Evolutionary conservation across 2,797 vertebrate species (phyloP), one percentile per base, ranked within the genome.

Genomic region (Pseudochaenichthys georgianus): DNA sequence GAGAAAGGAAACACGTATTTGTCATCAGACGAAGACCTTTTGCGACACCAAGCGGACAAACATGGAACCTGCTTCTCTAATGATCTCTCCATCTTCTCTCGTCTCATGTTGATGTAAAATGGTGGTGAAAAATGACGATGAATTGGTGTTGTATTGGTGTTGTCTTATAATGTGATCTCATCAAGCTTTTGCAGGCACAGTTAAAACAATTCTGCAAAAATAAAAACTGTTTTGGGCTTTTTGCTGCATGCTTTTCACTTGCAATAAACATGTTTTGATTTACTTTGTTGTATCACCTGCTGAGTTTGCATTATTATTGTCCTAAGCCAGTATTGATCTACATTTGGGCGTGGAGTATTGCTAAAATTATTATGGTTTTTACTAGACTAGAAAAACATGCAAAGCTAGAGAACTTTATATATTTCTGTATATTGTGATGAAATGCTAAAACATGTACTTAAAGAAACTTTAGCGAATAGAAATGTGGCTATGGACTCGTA

Each of bases 11-110:
- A 82, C 75, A 90, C 88, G 90, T 1, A 80, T 84, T 89, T 75
- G 21, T 34, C 17, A 9, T 38, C 16, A 72, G 23, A 70, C 9
- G 64, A 60, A 15, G 75, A 42, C 34, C 84, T 89, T 71, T 88
- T 83, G 75, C 46, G 87, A 78, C 91, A 77, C 88, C 90, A 73
- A 84, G 88, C 73, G 91, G 89, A 28, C 85, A 54, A 1, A 70
- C n/a, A 0, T 15, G 76, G 81, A 75, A 71, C n/a, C 42, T 63
- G 42, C 19, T 10, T 13, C 6, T 54, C 28, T 21, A 5, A 43
- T 10, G 21, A 8, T 21, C n/a, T 68, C 70, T 64, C 79, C 83
- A 78, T 80, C 82, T 85, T 76, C 57, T 70, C 5, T 43, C 23
- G 51, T 38, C 34, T 41, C 16, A 16, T n/a, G 58, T 5, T 31